These are phyloP conservation scores for Caenorhabditis sp. DNA, from an alignment of 2,888 invertebrate species.

Conservation along the genomic window DNA sequence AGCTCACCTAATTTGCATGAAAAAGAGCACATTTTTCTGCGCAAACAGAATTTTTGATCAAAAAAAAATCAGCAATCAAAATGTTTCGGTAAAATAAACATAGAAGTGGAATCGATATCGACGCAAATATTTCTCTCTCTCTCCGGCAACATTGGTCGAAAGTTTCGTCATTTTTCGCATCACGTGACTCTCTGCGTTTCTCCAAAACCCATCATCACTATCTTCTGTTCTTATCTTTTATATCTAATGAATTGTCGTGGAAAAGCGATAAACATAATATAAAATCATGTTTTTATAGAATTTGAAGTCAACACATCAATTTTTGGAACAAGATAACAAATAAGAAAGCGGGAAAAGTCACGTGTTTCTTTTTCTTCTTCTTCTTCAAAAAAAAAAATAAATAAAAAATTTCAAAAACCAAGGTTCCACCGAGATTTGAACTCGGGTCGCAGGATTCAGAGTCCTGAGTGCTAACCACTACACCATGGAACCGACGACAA, in stretches of 20 bases:
- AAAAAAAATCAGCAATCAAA: background rate
- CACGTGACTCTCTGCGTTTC: background rate
- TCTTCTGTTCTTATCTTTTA: background rate
- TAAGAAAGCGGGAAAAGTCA: background rate
- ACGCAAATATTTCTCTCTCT: background rate
- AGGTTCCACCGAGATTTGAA: slow-evolving; percentile 61
- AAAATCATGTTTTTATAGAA: background rate
- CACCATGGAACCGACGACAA: slow-evolving; percentile 47
- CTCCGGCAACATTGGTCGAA: background rate
- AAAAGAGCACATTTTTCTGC: too few relatives aligned
- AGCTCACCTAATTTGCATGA: too few relatives aligned
- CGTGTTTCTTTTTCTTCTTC: too few relatives aligned
- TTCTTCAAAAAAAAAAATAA: background rate
- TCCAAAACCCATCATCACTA: background rate
- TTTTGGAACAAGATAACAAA: background rate
- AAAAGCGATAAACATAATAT: background rate
- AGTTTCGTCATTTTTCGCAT: background rate
- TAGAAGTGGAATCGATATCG: too few relatives aligned
- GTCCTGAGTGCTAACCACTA: slow-evolving; percentile 63
- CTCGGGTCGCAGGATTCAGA: slow-evolving; percentile 62
- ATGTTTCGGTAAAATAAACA: too few relatives aligned
- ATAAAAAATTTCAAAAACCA: slow-evolving; percentile 2
- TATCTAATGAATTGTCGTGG: background rate
- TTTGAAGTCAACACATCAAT: background rate
- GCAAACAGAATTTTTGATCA: too few relatives aligned